A percentile compares a stretch with the other conserved stretches of the same genome.
Conservation (phyloP, 2,113 vertebrate species). For the Stictonetta naevosa region DNA sequence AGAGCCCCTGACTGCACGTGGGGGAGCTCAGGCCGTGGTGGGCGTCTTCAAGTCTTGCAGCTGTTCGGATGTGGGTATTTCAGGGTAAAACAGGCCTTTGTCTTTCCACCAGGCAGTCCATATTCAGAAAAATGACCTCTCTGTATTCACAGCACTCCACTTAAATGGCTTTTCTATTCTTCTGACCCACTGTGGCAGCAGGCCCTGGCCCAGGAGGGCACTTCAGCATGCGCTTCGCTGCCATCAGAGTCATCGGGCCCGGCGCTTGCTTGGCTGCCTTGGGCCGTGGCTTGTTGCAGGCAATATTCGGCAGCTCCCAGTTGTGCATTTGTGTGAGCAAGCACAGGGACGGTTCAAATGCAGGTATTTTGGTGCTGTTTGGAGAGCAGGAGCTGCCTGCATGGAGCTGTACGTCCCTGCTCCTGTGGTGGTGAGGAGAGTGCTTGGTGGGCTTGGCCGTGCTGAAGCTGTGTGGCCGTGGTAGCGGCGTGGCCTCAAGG, state of each 20-base stretch:
- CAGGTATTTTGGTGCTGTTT: neutral
- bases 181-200: neutral
- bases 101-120: slow-evolving; percentile 18
- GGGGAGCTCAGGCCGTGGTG: neutral
- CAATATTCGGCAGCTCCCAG: neutral
- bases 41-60: neutral
- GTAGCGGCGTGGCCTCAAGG: neutral
- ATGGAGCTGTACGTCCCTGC: neutral
- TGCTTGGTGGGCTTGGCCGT: neutral
- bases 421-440: neutral
- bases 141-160: slow-evolving; percentile 12
- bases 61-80: neutral
- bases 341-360: neutral
- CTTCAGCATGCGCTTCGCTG: neutral
- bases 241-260: neutral
- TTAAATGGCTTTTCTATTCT: slow-evolving; percentile 41
- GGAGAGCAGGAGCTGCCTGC: neutral
- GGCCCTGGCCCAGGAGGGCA: neutral
- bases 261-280: neutral
- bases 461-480: neutral
- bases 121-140: slow-evolving; percentile 24
- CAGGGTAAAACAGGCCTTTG: slow-evolving; percentile 21
- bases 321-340: neutral
- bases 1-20: accelerated
- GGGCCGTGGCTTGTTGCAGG: neutral